Evolutionary conservation across 2,113 vertebrate species (phyloP).

Genomic region (Glaucomys volans): DNA sequence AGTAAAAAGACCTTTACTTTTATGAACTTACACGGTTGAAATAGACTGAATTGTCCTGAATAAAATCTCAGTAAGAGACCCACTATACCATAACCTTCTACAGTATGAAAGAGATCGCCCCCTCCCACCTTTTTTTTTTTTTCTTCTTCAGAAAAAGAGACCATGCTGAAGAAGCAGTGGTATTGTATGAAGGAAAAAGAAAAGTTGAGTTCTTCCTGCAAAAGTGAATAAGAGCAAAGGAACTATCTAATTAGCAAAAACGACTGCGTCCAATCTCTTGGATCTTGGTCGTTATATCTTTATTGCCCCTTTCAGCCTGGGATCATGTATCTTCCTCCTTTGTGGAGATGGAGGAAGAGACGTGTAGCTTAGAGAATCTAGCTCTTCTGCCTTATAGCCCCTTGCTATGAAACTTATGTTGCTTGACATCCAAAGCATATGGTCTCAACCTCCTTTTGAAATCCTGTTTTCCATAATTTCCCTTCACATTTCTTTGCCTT

Average conservation of each 20-base stretch:
- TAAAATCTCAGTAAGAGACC: background rate
- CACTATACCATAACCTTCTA: background rate
- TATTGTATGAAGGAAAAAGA: background rate
- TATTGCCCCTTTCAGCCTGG: background rate
- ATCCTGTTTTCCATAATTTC: background rate
- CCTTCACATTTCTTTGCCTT: background rate
- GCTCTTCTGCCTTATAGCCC: background rate
- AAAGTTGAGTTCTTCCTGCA: background rate
- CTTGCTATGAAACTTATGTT: background rate
- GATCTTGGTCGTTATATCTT: background rate
- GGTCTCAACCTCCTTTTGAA: background rate
- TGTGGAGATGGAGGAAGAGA: background rate
- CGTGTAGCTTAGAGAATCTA: background rate
- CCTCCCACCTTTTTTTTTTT: background rate
- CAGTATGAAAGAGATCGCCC: background rate
- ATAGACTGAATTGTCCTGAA: background rate
- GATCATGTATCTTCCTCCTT: background rate
- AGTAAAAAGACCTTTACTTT: background rate
- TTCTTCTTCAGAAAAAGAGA: background rate
- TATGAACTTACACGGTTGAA: background rate
- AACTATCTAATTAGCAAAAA: background rate
- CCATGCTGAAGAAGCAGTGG: background rate
- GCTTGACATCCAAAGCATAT: background rate
- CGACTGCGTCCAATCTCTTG: background rate
- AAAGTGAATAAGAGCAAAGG: background rate